Evolutionary conservation across 2,113 vertebrate species (phyloP), one percentile per base, ranked within the genome.

Genomic region (Jacana jacana): DNA sequence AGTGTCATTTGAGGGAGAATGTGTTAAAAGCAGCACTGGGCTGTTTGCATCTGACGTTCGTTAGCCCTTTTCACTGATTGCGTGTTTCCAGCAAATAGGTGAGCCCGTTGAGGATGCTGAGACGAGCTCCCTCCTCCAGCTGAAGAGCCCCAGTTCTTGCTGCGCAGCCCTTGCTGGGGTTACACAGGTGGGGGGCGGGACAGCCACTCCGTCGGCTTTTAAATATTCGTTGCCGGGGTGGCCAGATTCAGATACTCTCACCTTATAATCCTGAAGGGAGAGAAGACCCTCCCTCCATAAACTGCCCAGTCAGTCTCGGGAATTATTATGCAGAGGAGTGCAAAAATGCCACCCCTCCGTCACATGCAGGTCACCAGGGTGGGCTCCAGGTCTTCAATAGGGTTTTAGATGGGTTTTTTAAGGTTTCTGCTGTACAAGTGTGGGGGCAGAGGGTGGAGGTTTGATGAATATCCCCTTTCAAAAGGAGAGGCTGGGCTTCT

Each of bases 101-200:
- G 14, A 80, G 48, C 4, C 17, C 1, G 0, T 51, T 5, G 2
- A 33, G 46, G 84, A 19, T 19, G 63, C 30, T 49, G 46, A 35
- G 66, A 7, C 8, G 27, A 69, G 60, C 4, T 31, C 27, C 9
- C 23, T 30, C 25, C 25, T 7, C 48, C 61, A 23, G 63, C 17
- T 40, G 63, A 42, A 46, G 52, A 82, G 33, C 39, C 27, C 27
- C 55, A 17, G 35, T 20, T n/a, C 9, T 5, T 2, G 2, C 22
- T 22, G 39, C 2, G 0, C 7, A 3, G 8, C 40, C 12, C 42
- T 8, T 11, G 37, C 4, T 7, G 25, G 27, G 8, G 2, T 2
- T 54, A 28, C 17, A 11, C 18, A 6, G 12, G 30, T 4, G 4
- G 9, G 11, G 28, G 28, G 30, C 76, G 68, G 55, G 24, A 31